Conservation (phyloP, 2,888 invertebrate genomes). For the Microctonus aethiopoides region DNA sequence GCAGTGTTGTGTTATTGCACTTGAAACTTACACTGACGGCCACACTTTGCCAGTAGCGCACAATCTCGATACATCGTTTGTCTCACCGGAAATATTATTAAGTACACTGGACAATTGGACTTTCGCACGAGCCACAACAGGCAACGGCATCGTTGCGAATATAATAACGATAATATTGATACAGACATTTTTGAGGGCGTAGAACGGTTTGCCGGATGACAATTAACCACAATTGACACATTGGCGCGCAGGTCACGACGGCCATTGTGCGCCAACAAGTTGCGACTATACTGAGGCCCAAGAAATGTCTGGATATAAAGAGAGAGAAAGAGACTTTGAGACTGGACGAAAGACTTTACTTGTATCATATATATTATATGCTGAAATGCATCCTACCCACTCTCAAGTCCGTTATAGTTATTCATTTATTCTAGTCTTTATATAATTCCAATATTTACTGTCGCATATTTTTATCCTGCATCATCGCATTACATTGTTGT, state of each 20-base stretch:
- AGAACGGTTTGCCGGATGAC: constrained; percentile 29
- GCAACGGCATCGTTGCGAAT: constrained; percentile 1
- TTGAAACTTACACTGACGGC: constrained; percentile 15
- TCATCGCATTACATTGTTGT: too few relatives aligned
- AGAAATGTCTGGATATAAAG: too few relatives aligned
- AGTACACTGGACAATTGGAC: constrained; percentile 6
- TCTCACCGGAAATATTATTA: constrained; percentile 8
- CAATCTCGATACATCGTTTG: neutral
- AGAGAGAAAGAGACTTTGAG: too few relatives aligned
- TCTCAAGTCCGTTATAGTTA: constrained; percentile 45
- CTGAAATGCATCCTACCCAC: constrained; percentile 34
- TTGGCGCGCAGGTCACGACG: constrained; percentile 52
- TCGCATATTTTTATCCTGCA: too few relatives aligned
- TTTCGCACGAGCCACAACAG: neutral
- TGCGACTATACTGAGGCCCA: constrained; percentile 20
- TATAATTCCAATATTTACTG: too few relatives aligned
- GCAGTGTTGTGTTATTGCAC: constrained; percentile 1
- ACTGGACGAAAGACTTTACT: neutral
- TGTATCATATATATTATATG: constrained; percentile 22
- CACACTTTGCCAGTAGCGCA: constrained; percentile 7
- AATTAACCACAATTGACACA: constrained; percentile 55
- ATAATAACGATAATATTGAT: neutral
- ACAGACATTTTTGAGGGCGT: constrained; percentile 22
- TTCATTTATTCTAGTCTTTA: neutral
- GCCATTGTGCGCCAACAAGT: constrained; percentile 51